Percentiles rank a stretch among this genome's conserved stretches.
These are phyloP conservation scores for Cynaeus angustus DNA, from an alignment of 2,888 invertebrate species.

Conservation along the genomic window DNA sequence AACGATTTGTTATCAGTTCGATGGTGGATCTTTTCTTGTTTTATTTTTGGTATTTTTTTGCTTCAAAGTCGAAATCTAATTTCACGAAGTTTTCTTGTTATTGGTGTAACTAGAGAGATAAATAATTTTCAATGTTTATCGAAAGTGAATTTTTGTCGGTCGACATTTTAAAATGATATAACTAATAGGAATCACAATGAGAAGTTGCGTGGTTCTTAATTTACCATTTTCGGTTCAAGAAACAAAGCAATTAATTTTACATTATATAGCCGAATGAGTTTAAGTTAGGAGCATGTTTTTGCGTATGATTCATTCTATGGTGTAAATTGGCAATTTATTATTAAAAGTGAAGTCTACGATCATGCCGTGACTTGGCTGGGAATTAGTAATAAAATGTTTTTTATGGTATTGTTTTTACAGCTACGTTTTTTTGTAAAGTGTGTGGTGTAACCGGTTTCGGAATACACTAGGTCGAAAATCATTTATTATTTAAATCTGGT, in stretches of 20 bases:
- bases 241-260: constrained; percentile 46
- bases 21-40: not conserved
- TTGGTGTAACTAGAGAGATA: not conserved
- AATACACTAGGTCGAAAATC: constrained; percentile 55
- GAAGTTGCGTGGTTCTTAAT: constrained; percentile 28
- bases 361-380: constrained; percentile 27
- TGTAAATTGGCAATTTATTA: constrained; percentile 34
- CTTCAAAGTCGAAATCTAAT: no score
- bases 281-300: constrained; percentile 27
- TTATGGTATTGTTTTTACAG: constrained; percentile 38
- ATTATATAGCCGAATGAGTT: constrained; percentile 37
- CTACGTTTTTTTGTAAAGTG: constrained; percentile 41
- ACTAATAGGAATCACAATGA: constrained; percentile 31
- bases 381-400: constrained; percentile 43
- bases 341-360: constrained; percentile 42
- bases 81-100: no score
- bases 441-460: constrained; percentile 52
- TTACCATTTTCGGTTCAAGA: constrained; percentile 42
- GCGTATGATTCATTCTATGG: constrained; percentile 39
- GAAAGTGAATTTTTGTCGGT: no score
- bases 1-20: not conserved
- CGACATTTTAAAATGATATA: constrained; percentile 23
- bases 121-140: constrained; percentile 9
- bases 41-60: no score
- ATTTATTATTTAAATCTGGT: constrained; percentile 57